A percentile compares a stretch with the other conserved stretches of the same genome.
Conservation (phyloP, 2,113 vertebrate species). For the Gallinago paraguaiae region DNA sequence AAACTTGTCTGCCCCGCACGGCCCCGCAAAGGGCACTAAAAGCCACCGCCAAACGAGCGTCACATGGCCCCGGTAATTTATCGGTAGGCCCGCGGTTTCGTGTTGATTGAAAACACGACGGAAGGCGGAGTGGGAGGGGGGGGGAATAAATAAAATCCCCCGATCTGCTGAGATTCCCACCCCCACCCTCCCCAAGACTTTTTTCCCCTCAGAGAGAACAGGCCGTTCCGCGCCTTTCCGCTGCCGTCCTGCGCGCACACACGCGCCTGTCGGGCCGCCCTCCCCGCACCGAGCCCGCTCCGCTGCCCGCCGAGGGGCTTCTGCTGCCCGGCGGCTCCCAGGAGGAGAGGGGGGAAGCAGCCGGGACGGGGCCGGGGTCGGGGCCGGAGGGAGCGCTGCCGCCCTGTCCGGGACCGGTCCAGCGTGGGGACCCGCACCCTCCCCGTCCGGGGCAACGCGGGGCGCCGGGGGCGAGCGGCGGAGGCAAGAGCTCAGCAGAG, state of each 20-base stretch:
- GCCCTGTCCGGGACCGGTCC: neutral
- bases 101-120: neutral
- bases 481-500: neutral
- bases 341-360: neutral
- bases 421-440: neutral
- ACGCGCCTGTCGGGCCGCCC: neutral
- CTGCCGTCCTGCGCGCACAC: neutral
- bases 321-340: neutral
- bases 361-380: neutral
- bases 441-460: neutral
- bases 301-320: neutral
- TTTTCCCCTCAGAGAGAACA: neutral
- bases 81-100: neutral
- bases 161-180: neutral
- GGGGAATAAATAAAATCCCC: neutral
- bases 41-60: no score
- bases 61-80: no score
- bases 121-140: neutral
- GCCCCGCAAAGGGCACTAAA: no score
- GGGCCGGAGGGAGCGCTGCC: neutral
- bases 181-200: neutral
- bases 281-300: neutral
- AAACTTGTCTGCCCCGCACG: neutral
- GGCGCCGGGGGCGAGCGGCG: neutral
- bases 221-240: neutral